Percentiles rank a stretch among this genome's conserved stretches.
Conservation (phyloP, 2,888 invertebrate genomes). For the Yponomeuta plumbellus region DNA sequence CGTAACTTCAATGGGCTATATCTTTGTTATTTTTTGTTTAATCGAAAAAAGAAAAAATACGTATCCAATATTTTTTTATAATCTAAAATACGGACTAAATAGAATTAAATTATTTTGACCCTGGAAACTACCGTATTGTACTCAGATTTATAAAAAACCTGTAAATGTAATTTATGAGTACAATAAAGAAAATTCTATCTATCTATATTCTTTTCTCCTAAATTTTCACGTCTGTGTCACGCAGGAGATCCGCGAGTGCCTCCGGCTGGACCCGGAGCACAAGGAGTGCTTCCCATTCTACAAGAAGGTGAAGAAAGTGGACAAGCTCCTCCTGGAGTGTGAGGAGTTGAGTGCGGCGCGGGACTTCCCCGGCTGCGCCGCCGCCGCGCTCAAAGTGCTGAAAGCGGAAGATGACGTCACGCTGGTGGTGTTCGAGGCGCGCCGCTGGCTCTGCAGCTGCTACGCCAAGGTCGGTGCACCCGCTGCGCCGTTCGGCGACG, state of each 20-base stretch:
- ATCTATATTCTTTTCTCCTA: background rate
- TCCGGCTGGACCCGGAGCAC: constrained; percentile 98
- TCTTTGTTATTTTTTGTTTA: too few species aligned
- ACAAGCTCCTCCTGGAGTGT: constrained; percentile 83
- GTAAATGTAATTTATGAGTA: too few species aligned
- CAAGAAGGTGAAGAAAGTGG: constrained; percentile 96
- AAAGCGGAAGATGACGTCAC: constrained; percentile 82
- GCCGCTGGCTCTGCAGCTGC: constrained; percentile 89
- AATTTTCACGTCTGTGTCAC: background rate
- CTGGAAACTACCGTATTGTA: too few species aligned
- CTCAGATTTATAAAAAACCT: too few species aligned
- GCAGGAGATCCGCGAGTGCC: constrained; percentile 94
- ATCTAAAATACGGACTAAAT: too few species aligned
- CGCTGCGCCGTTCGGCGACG: too few species aligned
- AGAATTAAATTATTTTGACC: too few species aligned
- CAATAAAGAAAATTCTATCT: background rate
- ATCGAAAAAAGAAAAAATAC: too few species aligned
- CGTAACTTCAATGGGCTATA: too few species aligned
- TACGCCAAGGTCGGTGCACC: constrained; percentile 57
- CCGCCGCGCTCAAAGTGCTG: constrained; percentile 80
- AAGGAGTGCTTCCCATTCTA: constrained; percentile 97
- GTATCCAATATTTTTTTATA: too few species aligned
- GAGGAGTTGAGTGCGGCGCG: constrained; percentile 78
- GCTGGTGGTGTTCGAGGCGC: constrained; percentile 84
- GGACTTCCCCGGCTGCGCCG: constrained; percentile 82